phyloP scores from a whole-genome alignment of 1,140 invertebrate species.

The Drosophila insularis region DNA sequence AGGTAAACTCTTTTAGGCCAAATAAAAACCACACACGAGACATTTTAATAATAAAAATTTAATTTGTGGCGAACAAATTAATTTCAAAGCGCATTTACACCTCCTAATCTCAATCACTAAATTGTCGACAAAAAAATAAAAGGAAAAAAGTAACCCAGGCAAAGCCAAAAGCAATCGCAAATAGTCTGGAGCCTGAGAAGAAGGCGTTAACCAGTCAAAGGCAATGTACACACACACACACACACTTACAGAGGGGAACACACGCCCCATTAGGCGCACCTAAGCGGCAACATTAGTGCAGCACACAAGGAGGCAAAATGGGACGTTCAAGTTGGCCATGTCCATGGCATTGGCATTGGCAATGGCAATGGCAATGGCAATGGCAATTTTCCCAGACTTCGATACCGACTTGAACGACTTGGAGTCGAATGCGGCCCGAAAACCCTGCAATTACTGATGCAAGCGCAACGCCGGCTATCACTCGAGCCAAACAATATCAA shows the following conservation, averaged over 20 bases:
- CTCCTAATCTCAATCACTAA: conserved; percentile 79
- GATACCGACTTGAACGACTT: conserved; percentile 3
- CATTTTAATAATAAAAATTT: conserved; percentile 80
- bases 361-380: conserved; percentile 49
- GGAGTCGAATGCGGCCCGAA: conserved; percentile 17
- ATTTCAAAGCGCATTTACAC: conserved; percentile 78
- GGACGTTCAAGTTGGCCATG: conserved; percentile 21
- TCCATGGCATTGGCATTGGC: conserved; percentile 38
- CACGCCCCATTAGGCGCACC: conserved; percentile 67
- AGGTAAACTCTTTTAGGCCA: not conserved
- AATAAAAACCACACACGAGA: conserved; percentile 60
- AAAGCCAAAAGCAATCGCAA: conserved; percentile 27
- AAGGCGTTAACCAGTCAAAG: conserved; percentile 56
- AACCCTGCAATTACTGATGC: conserved; percentile 73
- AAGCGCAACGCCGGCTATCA: conserved; percentile 79
- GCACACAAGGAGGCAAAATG: conserved; percentile 13
- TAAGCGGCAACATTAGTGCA: conserved; percentile 68
- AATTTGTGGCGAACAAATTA: conserved; percentile 79
- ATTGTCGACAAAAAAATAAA: conserved; percentile 61
- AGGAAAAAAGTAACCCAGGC: conserved; percentile 42
- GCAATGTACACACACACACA: conserved; percentile 14
- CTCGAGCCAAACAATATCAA: conserved; percentile 78
- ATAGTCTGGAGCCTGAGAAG: conserved; percentile 32
- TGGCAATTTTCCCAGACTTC: conserved; percentile 69
- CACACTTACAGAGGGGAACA: conserved; percentile 9